These are phyloP conservation scores for Trichogramma dendrolimi DNA, from an alignment of 2,888 invertebrate genomes.

Conservation along the genomic window DNA sequence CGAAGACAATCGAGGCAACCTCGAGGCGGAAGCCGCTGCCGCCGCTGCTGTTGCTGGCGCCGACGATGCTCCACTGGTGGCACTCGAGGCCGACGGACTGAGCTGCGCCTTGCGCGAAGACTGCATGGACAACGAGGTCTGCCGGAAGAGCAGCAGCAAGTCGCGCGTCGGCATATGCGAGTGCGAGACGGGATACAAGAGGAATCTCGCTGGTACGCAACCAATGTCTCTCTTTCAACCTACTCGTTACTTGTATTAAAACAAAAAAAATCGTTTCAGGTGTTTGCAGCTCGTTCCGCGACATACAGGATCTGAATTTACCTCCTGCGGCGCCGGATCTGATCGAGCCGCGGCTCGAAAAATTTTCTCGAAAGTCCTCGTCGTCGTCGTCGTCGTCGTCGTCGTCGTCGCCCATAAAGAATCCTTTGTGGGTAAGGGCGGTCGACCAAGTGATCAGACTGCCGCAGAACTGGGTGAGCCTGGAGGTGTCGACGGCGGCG, in stretches of 20 bases:
- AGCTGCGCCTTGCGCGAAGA: constrained; percentile 56
- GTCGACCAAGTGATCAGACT: background rate
- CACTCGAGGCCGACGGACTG: constrained; percentile 56
- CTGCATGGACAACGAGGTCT: constrained; percentile 70
- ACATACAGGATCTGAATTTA: constrained; percentile 32
- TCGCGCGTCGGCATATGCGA: constrained; percentile 67
- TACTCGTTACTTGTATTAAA: background rate
- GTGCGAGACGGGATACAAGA: constrained; percentile 63
- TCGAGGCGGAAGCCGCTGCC: too few species aligned
- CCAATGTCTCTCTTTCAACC: background rate
- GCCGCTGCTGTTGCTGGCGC: too few species aligned
- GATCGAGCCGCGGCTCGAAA: constrained; percentile 25
- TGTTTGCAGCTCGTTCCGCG: constrained; percentile 34
- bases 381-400: background rate
- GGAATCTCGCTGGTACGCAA: constrained; percentile 52
- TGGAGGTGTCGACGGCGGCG: constrained; percentile 59
- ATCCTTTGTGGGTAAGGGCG: background rate
- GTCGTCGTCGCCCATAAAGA: constrained; percentile 8
- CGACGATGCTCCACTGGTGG: background rate
- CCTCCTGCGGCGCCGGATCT: constrained; percentile 34
- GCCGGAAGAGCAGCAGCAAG: constrained; percentile 58
- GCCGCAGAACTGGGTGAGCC: background rate
- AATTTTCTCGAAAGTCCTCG: constrained; percentile 20
- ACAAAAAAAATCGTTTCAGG: constrained; percentile 30
- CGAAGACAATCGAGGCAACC: too few species aligned